Conservation (phyloP, 2,888 invertebrate species). For the Chromoteleia sp. region DNA sequence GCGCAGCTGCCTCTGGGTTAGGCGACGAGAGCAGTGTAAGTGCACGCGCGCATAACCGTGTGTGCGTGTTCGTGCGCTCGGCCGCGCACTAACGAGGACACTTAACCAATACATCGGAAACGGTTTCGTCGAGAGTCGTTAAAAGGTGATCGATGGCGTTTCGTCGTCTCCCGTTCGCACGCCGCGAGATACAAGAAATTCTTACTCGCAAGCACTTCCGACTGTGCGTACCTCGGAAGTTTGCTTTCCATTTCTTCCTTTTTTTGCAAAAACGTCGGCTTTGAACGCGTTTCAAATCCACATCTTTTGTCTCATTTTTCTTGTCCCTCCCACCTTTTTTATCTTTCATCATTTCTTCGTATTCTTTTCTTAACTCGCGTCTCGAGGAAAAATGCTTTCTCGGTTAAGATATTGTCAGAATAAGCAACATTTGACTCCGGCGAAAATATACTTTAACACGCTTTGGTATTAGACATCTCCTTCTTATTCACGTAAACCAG, state of each 20-base stretch:
- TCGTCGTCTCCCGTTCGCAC: conserved; percentile 36
- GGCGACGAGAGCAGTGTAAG: conserved; percentile 50
- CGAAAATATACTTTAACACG: no score
- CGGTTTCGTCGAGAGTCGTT: conserved; percentile 62
- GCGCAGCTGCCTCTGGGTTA: conserved; percentile 53
- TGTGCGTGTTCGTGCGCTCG: conserved; percentile 23
- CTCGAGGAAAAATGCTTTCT: no score
- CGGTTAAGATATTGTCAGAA: no score
- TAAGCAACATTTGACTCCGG: no score
- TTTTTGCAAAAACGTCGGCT: conserved; percentile 48
- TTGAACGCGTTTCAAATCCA: conserved; percentile 65
- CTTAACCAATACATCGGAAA: conserved; percentile 63
- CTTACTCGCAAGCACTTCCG: conserved; percentile 76
- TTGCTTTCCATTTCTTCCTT: conserved; percentile 76
- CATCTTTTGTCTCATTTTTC: conserved; percentile 44
- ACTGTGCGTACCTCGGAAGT: conserved; percentile 74
- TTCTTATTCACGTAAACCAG: no score
- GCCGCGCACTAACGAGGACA: conserved; percentile 66
- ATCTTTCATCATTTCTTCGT: no score
- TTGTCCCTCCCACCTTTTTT: no score
- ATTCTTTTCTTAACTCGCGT: no score
- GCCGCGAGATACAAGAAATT: conserved; percentile 73
- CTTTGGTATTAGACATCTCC: no score
- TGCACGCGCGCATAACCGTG: conserved; percentile 18
- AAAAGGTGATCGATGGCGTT: conserved; percentile 64